Conservation (phyloP, 64 coral and sea anemone genomes). For the Pachyseris speciosa region DNA sequence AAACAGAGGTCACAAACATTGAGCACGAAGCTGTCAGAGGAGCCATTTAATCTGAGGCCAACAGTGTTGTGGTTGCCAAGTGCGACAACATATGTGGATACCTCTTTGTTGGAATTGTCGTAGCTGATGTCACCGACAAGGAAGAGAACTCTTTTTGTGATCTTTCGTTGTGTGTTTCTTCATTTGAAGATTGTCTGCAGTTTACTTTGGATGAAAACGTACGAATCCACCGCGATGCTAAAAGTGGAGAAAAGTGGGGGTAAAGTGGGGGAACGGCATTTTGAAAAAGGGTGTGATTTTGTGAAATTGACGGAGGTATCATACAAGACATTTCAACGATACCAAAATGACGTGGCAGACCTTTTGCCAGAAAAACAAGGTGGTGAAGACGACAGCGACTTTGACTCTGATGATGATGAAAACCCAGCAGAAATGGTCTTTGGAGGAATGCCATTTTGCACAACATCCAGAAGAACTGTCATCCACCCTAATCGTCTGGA, state of each 20-base stretch:
- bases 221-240: conserved; percentile 32
- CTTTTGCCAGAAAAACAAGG: conserved; percentile 49
- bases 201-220: conserved; percentile 12
- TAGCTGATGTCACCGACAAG: conserved; percentile 25
- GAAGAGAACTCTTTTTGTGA: conserved; percentile 37
- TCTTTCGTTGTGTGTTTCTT: conserved; percentile 22
- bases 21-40: neutral
- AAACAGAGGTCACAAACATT: neutral
- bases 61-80: conserved; percentile 38
- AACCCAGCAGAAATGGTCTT: conserved; percentile 33
- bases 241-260: no score
- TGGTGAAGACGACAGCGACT: neutral
- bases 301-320: conserved; percentile 31
- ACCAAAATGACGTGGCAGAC: conserved; percentile 43
- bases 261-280: conserved; percentile 38
- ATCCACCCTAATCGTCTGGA: conserved; percentile 18
- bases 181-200: conserved; percentile 39
- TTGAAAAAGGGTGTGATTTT: conserved; percentile 19
- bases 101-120: conserved; percentile 33
- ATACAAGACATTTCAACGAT: conserved; percentile 29
- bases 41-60: conserved; percentile 20
- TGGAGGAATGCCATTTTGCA: neutral
- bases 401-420: conserved; percentile 41
- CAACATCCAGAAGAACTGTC: conserved; percentile 13
- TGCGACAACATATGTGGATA: conserved; percentile 14